Conservation (phyloP, 1,140 invertebrate species). For the Stegodyphus mimosarum region DNA sequence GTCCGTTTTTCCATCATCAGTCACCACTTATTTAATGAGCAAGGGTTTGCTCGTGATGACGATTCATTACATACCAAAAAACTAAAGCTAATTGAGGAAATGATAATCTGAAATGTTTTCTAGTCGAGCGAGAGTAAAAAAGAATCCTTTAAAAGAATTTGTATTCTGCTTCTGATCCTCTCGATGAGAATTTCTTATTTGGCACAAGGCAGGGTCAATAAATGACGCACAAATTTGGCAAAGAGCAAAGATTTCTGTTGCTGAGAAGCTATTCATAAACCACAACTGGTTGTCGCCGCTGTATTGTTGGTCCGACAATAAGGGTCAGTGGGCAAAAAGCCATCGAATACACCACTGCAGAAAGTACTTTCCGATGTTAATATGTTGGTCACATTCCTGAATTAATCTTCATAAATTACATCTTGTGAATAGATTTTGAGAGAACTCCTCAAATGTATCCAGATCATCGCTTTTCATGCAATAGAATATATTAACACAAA, state of each 20-base stretch:
- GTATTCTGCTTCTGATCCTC: too few species aligned
- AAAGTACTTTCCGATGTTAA: not conserved
- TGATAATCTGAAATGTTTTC: not conserved
- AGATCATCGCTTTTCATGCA: too few species aligned
- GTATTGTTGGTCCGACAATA: not conserved
- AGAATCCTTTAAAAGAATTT: not conserved
- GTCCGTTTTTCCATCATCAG: too few species aligned
- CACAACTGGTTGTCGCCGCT: not conserved
- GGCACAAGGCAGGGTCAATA: not conserved
- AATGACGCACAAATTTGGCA: not conserved
- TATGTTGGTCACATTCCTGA: not conserved
- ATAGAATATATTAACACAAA: too few species aligned
- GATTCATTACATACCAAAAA: too few species aligned
- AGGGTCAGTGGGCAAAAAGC: conserved; percentile 15
- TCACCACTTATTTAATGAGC: too few species aligned
- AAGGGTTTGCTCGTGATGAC: too few species aligned
- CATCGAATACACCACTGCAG: not conserved
- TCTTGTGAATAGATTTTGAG: not conserved
- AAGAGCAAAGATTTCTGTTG: not conserved
- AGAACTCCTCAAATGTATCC: too few species aligned
- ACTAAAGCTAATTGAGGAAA: too few species aligned
- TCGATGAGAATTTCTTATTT: not conserved
- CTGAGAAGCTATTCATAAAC: not conserved
- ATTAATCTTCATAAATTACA: conserved; percentile 22
- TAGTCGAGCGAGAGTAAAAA: not conserved